Base-by-base conservation (phyloP, 1,140 invertebrate genomes). In the Galleria mellonella region DNA sequence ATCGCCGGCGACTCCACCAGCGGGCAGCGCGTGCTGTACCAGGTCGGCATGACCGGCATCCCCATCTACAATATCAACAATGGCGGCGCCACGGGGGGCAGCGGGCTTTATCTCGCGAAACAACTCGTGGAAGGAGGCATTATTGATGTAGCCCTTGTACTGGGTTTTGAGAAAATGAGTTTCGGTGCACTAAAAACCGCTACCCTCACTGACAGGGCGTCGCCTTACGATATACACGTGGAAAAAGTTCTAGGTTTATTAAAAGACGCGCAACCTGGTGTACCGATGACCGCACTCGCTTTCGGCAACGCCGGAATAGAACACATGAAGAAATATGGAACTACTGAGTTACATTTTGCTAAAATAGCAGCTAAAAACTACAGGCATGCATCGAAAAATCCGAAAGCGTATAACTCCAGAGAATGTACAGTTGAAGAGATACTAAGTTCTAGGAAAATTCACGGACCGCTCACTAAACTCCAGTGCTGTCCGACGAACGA, bases 131-230 rank as follows among this genome's bases (percentile, higher is more conserved):
- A 96, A 84, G 89, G 92, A 58, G 94, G 94, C 7, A 87, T 90
- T 57, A 89, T 89, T 9, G 91, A 98, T 67, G 97, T 97, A 82
- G 92, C 93, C 0, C 76, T 99, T 32, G 97, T 96, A 11, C 62
- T 98, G 30, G 97, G 97, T 6, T 99, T 98, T 84, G 97, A 98
- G 72, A 98, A 98, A 83, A 99, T 99, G 97, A 93, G 97, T 64
- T 88, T 89, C 43, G 97, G 97, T 0, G 96, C 96, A 17, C 84
- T 98, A n/a, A 87, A 90, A 0, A 6, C 6, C 17, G 9, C 27
- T 9, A 94, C 93, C 88, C 98, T 90, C 73, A 87, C 87, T 40
- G 96, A 98, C 71, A 89, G 97, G 28, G 93, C 94, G 0, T 94
- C 96, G 87, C 96, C 97, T 11, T 90, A 98, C 87, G 96, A 97